Evolutionary conservation across 1,140 invertebrate genomes (phyloP), one percentile per base, ranked within the genome.

Genomic region (Pentalonia nigronervosa): DNA sequence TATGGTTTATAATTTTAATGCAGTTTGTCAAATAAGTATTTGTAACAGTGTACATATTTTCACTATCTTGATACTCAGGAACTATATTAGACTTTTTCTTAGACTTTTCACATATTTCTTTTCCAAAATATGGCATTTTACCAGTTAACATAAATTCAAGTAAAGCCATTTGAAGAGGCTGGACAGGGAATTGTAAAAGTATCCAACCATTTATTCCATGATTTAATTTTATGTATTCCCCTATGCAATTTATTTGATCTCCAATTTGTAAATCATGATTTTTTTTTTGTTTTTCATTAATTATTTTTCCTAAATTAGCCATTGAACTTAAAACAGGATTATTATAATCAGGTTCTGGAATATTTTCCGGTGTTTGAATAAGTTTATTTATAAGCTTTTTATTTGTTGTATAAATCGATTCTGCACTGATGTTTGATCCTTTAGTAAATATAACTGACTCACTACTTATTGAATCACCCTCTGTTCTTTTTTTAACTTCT

Each of bases 331-430:
- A 56, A 48, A 21, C 9, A 25, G 90, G 90, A 36, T 91, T 48
- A 1, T 81, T 47, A 11, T 83, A 92, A 92, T 93, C 91, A 14
- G 48, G 48, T 84, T 84, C 81, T 84, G 91, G 91, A 93, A 93
- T 93, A n/a, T 30, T 56, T 86, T 93, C 34, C n/a, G 76, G 91
- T 21, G 81, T 93, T 93, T 93, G 48, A 84, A 50, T 86, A 84
- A 36, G 8, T 93, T 93, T 93, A 56, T 86, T 83, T 47, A 48
- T 50, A 81, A 9, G 21, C 30, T 67, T 67, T 67, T 60, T 21
- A 21, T 90, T 56, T 67, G 30, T 45, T 90, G 11, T n/a, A 41
- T 60, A 25, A 67, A 67, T 45, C 30, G 50, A 89, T 36, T 36
- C 48, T 53, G 21, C 9, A 41, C 50, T 89, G 9, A 36, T 7